Evolutionary conservation across 2,797 vertebrate species (phyloP).

Genomic region (Danio albolineatus): DNA sequence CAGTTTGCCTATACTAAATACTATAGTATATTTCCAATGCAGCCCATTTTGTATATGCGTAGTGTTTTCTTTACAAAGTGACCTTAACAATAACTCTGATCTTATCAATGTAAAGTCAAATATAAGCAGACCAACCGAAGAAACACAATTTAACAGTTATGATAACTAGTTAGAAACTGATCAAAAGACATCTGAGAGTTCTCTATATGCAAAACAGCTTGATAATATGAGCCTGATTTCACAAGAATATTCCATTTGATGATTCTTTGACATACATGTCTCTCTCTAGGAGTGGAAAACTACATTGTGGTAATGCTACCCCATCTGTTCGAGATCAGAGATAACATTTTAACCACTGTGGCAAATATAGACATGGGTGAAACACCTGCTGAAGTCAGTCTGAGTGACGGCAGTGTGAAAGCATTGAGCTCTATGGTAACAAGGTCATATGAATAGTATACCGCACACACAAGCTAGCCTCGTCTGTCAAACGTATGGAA

Average conservation of each 20-base stretch:
- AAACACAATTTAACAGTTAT: background rate
- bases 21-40: too few relatives aligned
- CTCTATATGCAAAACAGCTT: too few relatives aligned
- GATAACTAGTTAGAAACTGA: background rate
- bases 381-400: constrained; percentile 77
- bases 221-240: constrained; percentile 1
- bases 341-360: constrained; percentile 59
- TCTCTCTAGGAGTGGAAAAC: constrained; percentile 46
- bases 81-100: background rate
- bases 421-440: constrained; percentile 44
- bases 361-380: constrained; percentile 75
- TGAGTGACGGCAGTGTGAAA: constrained; percentile 53
- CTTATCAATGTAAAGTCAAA: too few relatives aligned
- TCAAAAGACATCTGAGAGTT: background rate
- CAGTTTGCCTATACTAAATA: too few relatives aligned
- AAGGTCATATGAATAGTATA: constrained; percentile 55
- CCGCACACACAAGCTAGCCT: background rate
- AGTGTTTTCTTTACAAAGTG: too few relatives aligned
- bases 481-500: background rate
- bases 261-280: background rate
- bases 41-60: too few relatives aligned
- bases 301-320: constrained; percentile 27
- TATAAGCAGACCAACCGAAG: background rate
- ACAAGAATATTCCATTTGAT: background rate
- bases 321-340: constrained; percentile 47